phyloP scores from a whole-genome alignment of 2,797 vertebrate species.

The Leptatherina wallacei region DNA sequence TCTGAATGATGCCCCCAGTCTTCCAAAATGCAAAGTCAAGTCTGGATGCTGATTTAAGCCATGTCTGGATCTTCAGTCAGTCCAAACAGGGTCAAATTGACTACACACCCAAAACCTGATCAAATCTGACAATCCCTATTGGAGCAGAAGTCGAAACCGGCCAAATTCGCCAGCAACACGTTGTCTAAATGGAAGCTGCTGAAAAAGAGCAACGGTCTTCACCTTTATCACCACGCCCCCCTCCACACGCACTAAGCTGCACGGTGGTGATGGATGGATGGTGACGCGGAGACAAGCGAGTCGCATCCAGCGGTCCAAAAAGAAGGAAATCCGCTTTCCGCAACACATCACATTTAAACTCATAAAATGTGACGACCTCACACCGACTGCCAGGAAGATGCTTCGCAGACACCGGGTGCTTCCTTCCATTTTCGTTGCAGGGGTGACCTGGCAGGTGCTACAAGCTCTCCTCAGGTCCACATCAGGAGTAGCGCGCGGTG shows the following conservation, averaged over 20 bases:
- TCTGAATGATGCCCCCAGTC: too few species aligned
- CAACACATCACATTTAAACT: slow-evolving; percentile 22
- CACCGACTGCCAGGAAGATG: slow-evolving; percentile 7
- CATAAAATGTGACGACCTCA: slow-evolving; percentile 17
- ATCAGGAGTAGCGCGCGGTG: slow-evolving; percentile 36
- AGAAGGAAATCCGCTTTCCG: slow-evolving; percentile 20
- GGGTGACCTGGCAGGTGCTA: slow-evolving; percentile 56
- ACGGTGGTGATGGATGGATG: slow-evolving; percentile 26
- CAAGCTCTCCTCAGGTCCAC: slow-evolving; percentile 39
- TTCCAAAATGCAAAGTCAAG: neutral
- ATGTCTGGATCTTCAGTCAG: neutral
- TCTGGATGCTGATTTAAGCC: neutral
- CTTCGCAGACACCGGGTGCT: neutral
- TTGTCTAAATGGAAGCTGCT: slow-evolving; percentile 7
- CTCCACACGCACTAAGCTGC: neutral
- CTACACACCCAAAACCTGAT: neutral
- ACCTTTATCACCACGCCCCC: slow-evolving; percentile 7
- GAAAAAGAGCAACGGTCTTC: slow-evolving; percentile 18
- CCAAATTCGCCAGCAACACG: neutral
- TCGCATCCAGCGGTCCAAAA: slow-evolving; percentile 49
- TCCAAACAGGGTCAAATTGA: neutral
- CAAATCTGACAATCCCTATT: neutral
- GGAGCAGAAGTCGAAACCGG: neutral
- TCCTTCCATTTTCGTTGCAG: slow-evolving; percentile 27
- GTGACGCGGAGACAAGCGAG: slow-evolving; percentile 31